Evolutionary conservation across 30 jellyfish, hydroid and myxozoan genomes (phyloP), one percentile per base, ranked within the genome.

Genomic region (Aurelia aurita): DNA sequence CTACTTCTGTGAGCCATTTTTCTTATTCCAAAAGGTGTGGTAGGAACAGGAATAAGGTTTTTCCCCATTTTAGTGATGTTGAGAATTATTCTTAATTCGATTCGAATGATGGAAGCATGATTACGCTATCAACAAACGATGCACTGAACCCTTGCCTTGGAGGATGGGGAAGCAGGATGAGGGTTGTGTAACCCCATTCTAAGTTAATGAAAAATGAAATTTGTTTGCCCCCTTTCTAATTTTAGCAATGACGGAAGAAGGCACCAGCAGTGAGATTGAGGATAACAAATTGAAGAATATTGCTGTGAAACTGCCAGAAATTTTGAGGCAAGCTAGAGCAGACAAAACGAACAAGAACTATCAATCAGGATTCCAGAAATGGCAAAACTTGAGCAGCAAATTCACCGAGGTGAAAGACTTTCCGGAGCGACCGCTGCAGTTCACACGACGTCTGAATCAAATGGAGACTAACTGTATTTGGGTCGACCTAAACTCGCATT

Each of bases 311-410:
- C 8, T 59, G 12, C 72, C 72, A 9, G 11, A n/a, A 29, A 26
- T 18, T 54, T 9, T 74, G 86, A 20, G 49, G 47, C 21, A 54
- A 20, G 86, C 86, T 20, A 59, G 72, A 20, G 72, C 72, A 59
- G 72, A 59, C 10, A 59, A 59, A 8, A 59, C 72, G 32, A 59
- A 59, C 72, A 59, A 59, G 25, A 59, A 59, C 25, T 59, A 59
- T 23, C 22, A 59, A 25, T 16, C 32, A 7, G 72, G 22, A 9
- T 59, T 59, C 25, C 26, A 12, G 25, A n/a, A 59, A 25, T 59
- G 13, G 72, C 72, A 59, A 25, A n/a, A 59, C 11, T 59, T 12
- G 72, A 59, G 72, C 25, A 23, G 20, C 10, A 59, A 20, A 59
- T 59, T 59, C 25, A 12, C 72, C 22, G 72, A 16, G 20, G 32